A percentile compares a stretch with the other conserved stretches of the same genome.
These are phyloP conservation scores for Myotis planiceps DNA, from an alignment of 2,797 vertebrate species.

Conservation along the genomic window DNA sequence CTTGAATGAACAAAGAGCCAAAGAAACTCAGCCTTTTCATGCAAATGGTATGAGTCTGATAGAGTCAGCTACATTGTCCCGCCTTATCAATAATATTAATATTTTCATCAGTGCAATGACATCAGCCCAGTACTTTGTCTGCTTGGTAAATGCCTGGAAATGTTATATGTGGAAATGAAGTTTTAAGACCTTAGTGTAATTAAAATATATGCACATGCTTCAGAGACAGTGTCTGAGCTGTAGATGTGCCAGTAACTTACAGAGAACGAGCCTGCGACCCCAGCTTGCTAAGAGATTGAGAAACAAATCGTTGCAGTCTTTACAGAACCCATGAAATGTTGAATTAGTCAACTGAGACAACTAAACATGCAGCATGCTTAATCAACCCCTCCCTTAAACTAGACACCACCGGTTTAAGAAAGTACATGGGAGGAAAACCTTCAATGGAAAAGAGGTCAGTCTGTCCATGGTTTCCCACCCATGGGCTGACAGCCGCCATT, in stretches of 20 bases:
- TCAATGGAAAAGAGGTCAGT: neutral
- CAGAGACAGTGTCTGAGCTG: conserved; percentile 50
- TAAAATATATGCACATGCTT: conserved; percentile 50
- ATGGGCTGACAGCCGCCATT: neutral
- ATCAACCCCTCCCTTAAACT: neutral
- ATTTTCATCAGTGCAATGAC: conserved; percentile 61
- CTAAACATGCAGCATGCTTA: neutral
- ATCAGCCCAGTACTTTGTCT: conserved; percentile 67
- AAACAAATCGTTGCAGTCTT: neutral
- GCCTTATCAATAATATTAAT: conserved; percentile 68
- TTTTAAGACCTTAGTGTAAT: conserved; percentile 62
- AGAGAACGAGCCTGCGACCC: neutral
- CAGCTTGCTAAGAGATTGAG: neutral
- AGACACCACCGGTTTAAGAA: neutral
- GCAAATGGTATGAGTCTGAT: conserved; percentile 67
- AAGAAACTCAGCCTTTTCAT: conserved; percentile 85
- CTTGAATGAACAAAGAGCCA: conserved; percentile 84
- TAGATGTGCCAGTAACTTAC: neutral
- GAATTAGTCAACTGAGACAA: neutral
- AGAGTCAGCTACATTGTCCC: conserved; percentile 67
- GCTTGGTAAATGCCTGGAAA: conserved; percentile 73
- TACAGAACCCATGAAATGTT: neutral
- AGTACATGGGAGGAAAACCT: neutral
- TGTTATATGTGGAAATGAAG: conserved; percentile 51
- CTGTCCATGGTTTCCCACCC: neutral